Evolutionary conservation across 2,888 invertebrate genomes (phyloP).

Genomic region (Caprella mutica): DNA sequence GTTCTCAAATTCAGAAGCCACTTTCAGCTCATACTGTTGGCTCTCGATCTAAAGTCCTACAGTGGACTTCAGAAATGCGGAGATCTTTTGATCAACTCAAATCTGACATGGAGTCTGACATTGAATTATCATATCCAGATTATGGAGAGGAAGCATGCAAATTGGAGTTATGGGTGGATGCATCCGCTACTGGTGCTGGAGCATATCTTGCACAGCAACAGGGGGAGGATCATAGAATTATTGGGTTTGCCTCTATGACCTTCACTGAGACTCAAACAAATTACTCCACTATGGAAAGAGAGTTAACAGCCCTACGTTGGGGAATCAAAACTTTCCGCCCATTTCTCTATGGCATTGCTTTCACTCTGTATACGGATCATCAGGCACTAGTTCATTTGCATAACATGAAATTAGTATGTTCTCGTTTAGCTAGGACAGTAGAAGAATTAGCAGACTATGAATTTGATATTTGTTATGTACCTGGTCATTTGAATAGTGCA

Average conservation of each 20-base stretch:
- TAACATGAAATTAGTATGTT: too few relatives aligned
- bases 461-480: neutral
- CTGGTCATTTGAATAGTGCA: neutral
- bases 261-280: neutral
- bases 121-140: slow-evolving; percentile 1
- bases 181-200: neutral
- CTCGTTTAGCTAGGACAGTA: neutral
- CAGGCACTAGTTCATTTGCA: neutral
- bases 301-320: neutral
- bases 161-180: slow-evolving; percentile 1
- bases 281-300: neutral
- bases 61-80: neutral
- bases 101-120: neutral
- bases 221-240: neutral
- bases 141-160: neutral
- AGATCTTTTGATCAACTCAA: neutral
- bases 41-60: neutral
- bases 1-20: neutral
- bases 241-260: slow-evolving; percentile 2
- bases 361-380: neutral
- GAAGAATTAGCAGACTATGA: neutral
- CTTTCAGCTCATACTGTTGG: neutral
- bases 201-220: neutral
- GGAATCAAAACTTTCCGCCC: neutral
- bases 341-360: neutral